These are phyloP conservation scores for Sebastes nivosus DNA, from an alignment of 2,797 vertebrate genomes.

Conservation along the genomic window DNA sequence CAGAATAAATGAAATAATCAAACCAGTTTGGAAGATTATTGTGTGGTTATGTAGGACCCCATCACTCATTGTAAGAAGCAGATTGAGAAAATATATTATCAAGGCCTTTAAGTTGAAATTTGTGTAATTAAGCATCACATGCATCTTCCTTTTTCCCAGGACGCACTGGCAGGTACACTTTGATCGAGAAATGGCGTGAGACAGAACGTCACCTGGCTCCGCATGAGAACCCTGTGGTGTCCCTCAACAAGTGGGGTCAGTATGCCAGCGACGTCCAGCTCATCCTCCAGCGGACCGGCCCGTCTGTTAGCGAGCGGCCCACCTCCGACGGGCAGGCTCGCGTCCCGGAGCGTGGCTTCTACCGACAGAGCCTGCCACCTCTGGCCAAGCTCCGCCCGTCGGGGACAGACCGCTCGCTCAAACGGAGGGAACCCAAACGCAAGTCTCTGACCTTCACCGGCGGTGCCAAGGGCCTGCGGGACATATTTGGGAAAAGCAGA, in stretches of 20 bases:
- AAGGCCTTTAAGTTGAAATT: neutral
- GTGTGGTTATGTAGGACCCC: neutral
- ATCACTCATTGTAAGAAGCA: neutral
- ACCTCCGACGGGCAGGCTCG: constrained; percentile 87
- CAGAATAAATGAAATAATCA: neutral
- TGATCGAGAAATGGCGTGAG: constrained; percentile 97
- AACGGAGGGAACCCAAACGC: constrained; percentile 92
- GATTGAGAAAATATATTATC: neutral
- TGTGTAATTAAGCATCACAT: neutral
- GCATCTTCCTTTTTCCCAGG: constrained; percentile 73
- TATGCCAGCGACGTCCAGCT: constrained; percentile 97
- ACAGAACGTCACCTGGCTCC: constrained; percentile 93
- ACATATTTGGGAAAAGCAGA: constrained; percentile 91
- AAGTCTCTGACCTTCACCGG: constrained; percentile 95
- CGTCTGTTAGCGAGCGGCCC: constrained; percentile 90
- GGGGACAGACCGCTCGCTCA: constrained; percentile 87
- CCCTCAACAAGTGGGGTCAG: constrained; percentile 97
- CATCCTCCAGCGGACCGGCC: constrained; percentile 92
- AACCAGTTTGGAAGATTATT: neutral
- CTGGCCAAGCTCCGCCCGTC: constrained; percentile 90
- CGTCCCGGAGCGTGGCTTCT: constrained; percentile 88
- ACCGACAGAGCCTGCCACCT: constrained; percentile 92
- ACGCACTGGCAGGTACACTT: constrained; percentile 93
- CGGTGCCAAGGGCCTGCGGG: constrained; percentile 89
- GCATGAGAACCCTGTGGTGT: constrained; percentile 92